Conservation (phyloP, 92 coral and sea anemone species). For the Blastomussa wellsi region DNA sequence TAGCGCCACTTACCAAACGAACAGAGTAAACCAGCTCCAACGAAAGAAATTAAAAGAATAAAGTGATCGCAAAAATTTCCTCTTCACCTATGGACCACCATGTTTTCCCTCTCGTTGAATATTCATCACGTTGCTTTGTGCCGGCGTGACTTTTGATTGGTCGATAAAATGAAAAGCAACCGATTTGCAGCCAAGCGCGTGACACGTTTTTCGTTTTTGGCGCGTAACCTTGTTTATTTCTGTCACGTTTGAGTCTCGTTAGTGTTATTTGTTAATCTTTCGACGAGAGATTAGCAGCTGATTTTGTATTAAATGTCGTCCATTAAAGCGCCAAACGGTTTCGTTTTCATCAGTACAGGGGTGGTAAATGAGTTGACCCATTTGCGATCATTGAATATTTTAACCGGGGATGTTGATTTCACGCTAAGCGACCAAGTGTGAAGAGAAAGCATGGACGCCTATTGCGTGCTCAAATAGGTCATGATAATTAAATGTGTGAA, state of each 20-base stretch:
- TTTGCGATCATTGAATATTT: slow-evolving; percentile 11
- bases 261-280: not conserved
- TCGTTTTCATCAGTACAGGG: not conserved
- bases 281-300: not conserved
- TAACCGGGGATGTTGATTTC: slow-evolving; percentile 1
- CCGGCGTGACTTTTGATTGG: slow-evolving; percentile 26
- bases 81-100: slow-evolving; percentile 38
- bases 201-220: slow-evolving; percentile 31
- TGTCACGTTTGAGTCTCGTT: slow-evolving; percentile 14
- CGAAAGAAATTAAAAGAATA: slow-evolving; percentile 6
- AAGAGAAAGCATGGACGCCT: not conserved
- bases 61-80: slow-evolving; percentile 26
- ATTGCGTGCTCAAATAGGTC: slow-evolving; percentile 6
- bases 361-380: not conserved
- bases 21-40: slow-evolving; percentile 18
- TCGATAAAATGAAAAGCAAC: not conserved
- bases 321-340: not conserved
- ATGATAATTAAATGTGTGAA: slow-evolving; percentile 10
- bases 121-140: slow-evolving; percentile 32
- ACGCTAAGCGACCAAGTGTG: slow-evolving; percentile 26
- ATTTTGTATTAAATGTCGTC: not conserved
- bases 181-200: slow-evolving; percentile 29
- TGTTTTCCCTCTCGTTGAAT: slow-evolving; percentile 41
- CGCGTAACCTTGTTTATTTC: slow-evolving; percentile 17
- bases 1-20: not conserved